phyloP scores from a whole-genome alignment of 2,797 vertebrate genomes.

The Poecile montanus region DNA sequence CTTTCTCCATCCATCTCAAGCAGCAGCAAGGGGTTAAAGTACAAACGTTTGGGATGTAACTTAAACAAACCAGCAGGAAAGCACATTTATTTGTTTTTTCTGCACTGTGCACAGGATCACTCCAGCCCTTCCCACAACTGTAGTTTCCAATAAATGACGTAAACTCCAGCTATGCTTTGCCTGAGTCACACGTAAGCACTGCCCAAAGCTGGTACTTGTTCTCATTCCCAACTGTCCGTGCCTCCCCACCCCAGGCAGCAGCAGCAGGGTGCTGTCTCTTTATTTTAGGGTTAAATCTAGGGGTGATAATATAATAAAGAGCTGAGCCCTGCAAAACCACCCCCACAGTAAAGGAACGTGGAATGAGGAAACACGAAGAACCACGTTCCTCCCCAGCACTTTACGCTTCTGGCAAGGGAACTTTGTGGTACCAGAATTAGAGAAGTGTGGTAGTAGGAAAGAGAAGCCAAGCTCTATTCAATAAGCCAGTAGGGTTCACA shows the following conservation, averaged over 20 bases:
- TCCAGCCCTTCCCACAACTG: not conserved
- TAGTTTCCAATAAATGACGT: not conserved
- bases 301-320: not conserved
- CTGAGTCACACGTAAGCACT: not conserved
- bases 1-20: not conserved
- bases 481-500: accelerated
- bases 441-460: not conserved
- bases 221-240: not conserved
- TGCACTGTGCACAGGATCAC: not conserved
- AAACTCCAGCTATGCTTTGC: not conserved
- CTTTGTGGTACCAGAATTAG: not conserved
- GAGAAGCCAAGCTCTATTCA: not conserved
- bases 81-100: not conserved
- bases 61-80: not conserved
- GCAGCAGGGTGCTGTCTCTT: not conserved
- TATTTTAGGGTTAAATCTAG: not conserved
- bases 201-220: not conserved
- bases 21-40: not conserved
- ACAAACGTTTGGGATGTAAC: not conserved
- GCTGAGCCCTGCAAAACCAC: not conserved
- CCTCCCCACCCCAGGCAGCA: not conserved
- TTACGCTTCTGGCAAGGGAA: not conserved
- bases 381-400: accelerated
- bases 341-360: accelerated
- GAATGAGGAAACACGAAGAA: accelerated